phyloP scores from a whole-genome alignment of 2,797 vertebrate genomes.

The Pelodytes ibericus region DNA sequence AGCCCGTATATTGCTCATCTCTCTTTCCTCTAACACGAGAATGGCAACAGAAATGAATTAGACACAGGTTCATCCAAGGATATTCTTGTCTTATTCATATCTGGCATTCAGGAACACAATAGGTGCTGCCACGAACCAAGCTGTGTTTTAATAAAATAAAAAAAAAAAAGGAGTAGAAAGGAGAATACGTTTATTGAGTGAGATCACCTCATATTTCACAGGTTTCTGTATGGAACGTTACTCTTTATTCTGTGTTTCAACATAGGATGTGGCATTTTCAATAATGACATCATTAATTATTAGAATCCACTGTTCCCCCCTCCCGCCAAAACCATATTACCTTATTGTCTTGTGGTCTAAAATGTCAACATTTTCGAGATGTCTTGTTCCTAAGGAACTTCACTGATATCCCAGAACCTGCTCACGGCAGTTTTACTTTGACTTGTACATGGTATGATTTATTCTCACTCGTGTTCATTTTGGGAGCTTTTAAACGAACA shows the following conservation, averaged over 20 bases:
- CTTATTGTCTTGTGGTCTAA: not conserved
- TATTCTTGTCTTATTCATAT: not conserved
- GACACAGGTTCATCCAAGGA: too few species aligned
- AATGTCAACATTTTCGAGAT: not conserved
- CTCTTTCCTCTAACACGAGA: too few species aligned
- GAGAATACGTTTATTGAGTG: too few species aligned
- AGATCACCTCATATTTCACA: not conserved
- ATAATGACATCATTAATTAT: not conserved
- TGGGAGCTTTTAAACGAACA: conserved; percentile 46
- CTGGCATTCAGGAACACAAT: not conserved
- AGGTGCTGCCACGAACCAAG: not conserved
- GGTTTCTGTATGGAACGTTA: not conserved
- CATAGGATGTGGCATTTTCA: not conserved
- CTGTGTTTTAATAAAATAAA: too few species aligned
- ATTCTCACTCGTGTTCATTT: conserved; percentile 21
- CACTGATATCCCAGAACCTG: not conserved
- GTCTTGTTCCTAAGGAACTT: not conserved
- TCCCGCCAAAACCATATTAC: not conserved
- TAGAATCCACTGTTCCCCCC: not conserved
- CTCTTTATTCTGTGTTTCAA: not conserved
- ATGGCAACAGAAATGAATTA: too few species aligned
- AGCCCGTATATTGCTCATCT: too few species aligned
- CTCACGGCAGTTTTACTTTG: not conserved
- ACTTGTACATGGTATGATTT: conserved; percentile 25
- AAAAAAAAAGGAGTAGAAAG: not conserved